These are phyloP conservation scores for Ophiodon elongatus DNA, from an alignment of 2,113 vertebrate species.

Conservation along the genomic window DNA sequence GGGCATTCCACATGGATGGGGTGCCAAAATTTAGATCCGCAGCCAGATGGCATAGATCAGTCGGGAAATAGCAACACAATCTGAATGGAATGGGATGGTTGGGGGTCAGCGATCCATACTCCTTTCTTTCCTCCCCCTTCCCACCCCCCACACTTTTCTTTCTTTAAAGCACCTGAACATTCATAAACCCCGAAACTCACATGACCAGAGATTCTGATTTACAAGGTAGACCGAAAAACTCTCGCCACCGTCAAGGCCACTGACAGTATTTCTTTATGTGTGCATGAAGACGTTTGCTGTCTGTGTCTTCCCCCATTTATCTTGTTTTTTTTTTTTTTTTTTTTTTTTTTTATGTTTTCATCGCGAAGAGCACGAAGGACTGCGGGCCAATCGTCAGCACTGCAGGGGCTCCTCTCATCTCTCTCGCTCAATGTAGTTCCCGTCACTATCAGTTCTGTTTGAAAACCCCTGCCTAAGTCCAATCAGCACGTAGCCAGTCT, in stretches of 20 bases:
- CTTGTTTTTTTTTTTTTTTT: conserved; percentile 37
- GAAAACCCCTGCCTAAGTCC: conserved; percentile 66
- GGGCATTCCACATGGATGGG: conserved; percentile 68
- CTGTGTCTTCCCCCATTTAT: conserved; percentile 23
- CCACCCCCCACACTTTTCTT: background rate
- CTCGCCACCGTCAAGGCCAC: conserved; percentile 38
- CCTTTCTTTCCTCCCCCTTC: conserved; percentile 16
- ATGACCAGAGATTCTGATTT: conserved; percentile 25
- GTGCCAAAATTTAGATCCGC: conserved; percentile 69
- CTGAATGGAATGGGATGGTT: conserved; percentile 55
- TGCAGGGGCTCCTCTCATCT: conserved; percentile 69
- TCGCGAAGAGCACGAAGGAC: conserved; percentile 59
- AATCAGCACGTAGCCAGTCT: conserved; percentile 60
- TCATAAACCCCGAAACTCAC: conserved; percentile 48
- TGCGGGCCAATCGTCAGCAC: conserved; percentile 64
- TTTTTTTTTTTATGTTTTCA: conserved; percentile 55
- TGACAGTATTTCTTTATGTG: conserved; percentile 33
- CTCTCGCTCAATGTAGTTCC: conserved; percentile 61
- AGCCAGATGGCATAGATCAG: conserved; percentile 79
- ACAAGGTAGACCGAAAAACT: conserved; percentile 41
- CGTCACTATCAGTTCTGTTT: conserved; percentile 61
- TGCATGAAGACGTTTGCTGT: conserved; percentile 41
- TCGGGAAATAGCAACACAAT: conserved; percentile 66
- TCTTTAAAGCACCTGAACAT: conserved; percentile 24
- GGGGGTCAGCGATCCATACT: conserved; percentile 50